phyloP scores from a whole-genome alignment of 2,888 invertebrate genomes.

The Hecatera dysodea region DNA sequence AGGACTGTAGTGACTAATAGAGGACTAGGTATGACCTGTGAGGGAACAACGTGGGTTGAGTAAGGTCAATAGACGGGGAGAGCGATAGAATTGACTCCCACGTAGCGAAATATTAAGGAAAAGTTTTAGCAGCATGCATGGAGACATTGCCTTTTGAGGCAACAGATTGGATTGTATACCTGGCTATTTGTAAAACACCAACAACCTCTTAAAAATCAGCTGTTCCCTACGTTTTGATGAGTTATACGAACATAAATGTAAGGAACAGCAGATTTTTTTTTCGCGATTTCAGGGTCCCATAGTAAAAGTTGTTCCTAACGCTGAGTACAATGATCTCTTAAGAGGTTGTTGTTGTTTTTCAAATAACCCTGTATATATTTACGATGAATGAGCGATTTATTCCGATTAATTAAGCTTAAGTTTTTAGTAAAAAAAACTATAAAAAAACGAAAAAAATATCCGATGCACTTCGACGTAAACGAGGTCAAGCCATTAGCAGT shows the following conservation, averaged over 20 bases:
- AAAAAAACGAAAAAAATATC: conserved; percentile 21
- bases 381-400: conserved; percentile 3
- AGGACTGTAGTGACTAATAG: conserved; percentile 57
- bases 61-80: conserved; percentile 43
- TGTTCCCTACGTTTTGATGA: no score
- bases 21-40: not conserved
- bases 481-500: conserved; percentile 45
- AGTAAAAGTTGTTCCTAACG: no score
- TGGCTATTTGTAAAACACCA: no score
- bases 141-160: no score
- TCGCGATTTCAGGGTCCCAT: no score
- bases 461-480: conserved; percentile 45
- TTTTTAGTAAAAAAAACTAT: conserved; percentile 16
- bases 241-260: no score
- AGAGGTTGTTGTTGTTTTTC: no score
- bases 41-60: conserved; percentile 48
- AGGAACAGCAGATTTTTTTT: no score
- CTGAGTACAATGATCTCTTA: no score
- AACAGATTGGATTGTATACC: not conserved
- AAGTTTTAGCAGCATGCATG: no score
- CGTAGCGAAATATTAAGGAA: conserved; percentile 1
- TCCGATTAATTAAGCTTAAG: not conserved
- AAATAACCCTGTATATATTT: no score
- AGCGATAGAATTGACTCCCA: conserved; percentile 14
- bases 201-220: no score